These are phyloP conservation scores for Agrochola lychnidis DNA, from an alignment of 2,888 invertebrate genomes.

Conservation along the genomic window DNA sequence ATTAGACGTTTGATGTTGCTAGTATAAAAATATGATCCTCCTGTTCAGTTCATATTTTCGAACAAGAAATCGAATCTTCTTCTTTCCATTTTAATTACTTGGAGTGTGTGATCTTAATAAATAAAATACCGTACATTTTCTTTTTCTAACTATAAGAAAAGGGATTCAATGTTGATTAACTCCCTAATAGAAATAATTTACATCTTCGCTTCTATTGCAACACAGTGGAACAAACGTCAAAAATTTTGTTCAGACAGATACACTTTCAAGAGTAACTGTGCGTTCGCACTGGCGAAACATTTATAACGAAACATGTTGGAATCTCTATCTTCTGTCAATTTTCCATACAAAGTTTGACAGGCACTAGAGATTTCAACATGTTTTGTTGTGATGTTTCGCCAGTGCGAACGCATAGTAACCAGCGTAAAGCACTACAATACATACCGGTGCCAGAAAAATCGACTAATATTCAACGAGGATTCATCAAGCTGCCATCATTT, in stretches of 20 bases:
- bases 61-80: background rate
- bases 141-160: background rate
- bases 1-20: constrained; percentile 85
- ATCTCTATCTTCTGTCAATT: too few relatives aligned
- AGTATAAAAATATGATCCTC: constrained; percentile 63
- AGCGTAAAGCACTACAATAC: too few relatives aligned
- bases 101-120: background rate
- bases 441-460: constrained; percentile 1
- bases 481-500: background rate
- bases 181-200: background rate
- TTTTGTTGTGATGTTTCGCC: too few relatives aligned
- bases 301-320: too few relatives aligned
- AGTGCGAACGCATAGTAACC: too few relatives aligned
- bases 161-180: background rate
- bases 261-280: too few relatives aligned
- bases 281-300: too few relatives aligned
- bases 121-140: background rate
- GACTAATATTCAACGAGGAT: background rate
- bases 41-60: constrained; percentile 11
- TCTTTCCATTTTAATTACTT: constrained; percentile 8
- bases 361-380: too few relatives aligned
- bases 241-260: constrained; percentile 31
- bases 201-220: constrained; percentile 28
- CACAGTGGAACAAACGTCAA: constrained; percentile 30
- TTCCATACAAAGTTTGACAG: too few relatives aligned